Conservation (phyloP, 2,888 invertebrate species). For the Vandiemenella viatica region DNA sequence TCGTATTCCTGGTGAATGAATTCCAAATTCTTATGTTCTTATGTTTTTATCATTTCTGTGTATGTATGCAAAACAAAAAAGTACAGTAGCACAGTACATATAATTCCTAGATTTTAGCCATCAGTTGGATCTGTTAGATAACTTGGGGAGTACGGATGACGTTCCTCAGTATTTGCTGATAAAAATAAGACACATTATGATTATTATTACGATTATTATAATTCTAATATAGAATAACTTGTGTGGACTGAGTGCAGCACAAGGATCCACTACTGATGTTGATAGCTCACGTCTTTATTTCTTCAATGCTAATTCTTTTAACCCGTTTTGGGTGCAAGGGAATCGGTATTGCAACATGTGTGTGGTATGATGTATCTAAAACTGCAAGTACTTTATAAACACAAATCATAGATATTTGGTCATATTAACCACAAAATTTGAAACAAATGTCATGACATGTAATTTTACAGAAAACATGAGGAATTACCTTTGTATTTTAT, state of each 20-base stretch:
- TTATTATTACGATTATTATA: background rate
- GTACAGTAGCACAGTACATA: conserved; percentile 14
- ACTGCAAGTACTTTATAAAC: background rate
- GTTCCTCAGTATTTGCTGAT: conserved; percentile 27
- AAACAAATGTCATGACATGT: background rate
- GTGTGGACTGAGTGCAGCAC: background rate
- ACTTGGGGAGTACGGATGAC: conserved; percentile 30
- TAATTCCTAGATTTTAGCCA: conserved; percentile 16
- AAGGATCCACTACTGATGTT: conserved; percentile 1
- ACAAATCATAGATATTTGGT: background rate
- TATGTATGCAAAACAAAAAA: conserved; percentile 15
- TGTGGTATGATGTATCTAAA: background rate
- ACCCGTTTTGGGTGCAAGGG: conserved; percentile 1
- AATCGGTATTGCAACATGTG: background rate
- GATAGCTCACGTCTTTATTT: conserved; percentile 8
- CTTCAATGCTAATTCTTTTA: conserved; percentile 6
- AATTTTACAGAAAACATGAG: too few species aligned
- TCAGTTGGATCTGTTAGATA: conserved; percentile 12
- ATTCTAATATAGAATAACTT: background rate
- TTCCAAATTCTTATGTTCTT: conserved; percentile 15
- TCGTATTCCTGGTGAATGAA: conserved; percentile 18
- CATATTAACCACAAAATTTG: background rate
- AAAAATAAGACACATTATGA: conserved; percentile 13
- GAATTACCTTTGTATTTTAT: too few species aligned
- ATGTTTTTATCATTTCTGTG: conserved; percentile 16